A percentile compares a stretch with the other conserved stretches of the same genome.
phyloP scores from a whole-genome alignment of 2,797 vertebrate genomes.

The Percopsis omiscomaycus region DNA sequence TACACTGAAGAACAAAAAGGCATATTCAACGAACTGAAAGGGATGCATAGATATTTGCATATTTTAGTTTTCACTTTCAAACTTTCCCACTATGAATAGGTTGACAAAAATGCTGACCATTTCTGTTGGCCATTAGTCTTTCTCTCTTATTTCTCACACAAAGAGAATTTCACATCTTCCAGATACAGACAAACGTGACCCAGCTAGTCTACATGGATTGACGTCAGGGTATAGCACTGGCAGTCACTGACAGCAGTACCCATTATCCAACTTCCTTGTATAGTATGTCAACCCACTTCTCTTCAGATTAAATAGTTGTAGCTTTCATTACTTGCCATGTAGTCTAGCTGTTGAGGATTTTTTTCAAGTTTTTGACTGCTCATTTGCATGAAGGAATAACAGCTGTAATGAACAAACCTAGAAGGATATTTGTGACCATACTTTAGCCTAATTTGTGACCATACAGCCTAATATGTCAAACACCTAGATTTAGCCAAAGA shows the following conservation, averaged over 20 bases:
- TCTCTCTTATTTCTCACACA: neutral
- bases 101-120: neutral
- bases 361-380: constrained; percentile 6
- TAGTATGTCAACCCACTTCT: neutral
- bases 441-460: too few relatives aligned
- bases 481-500: constrained; percentile 61
- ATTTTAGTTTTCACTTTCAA: neutral
- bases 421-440: constrained; percentile 28
- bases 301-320: constrained; percentile 25
- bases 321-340: constrained; percentile 24
- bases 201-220: neutral
- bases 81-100: neutral
- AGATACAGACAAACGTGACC: constrained; percentile 5
- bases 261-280: neutral
- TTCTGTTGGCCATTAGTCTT: neutral
- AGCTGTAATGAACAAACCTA: constrained; percentile 56
- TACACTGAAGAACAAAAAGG: constrained; percentile 55
- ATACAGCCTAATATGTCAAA: constrained; percentile 18
- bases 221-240: neutral
- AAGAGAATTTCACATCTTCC: neutral
- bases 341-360: constrained; percentile 5
- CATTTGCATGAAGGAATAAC: neutral
- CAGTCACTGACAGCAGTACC: neutral
- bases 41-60: too few relatives aligned
- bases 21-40: neutral